A percentile compares a stretch with the other conserved stretches of the same genome.
These are phyloP conservation scores for Spilogale gracilis DNA, from an alignment of 2,113 vertebrate species.

Conservation along the genomic window DNA sequence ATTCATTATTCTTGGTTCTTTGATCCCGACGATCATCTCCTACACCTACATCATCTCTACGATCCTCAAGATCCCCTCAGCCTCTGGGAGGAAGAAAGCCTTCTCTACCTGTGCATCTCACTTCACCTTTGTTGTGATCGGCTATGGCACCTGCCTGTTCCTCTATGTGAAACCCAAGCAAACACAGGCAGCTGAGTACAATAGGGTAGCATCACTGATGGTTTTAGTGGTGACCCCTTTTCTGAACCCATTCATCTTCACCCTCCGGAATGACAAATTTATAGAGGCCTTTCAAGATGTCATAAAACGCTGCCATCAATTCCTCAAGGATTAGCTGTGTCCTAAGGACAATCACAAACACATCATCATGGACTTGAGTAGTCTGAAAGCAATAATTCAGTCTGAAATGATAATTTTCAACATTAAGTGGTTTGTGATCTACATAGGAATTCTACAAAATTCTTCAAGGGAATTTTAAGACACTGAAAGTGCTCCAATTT, in stretches of 20 bases:
- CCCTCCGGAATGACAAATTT: slow-evolving; percentile 53
- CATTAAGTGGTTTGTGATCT: neutral
- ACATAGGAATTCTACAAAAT: neutral
- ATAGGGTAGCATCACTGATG: neutral
- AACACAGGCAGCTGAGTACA: neutral
- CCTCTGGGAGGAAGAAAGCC: neutral
- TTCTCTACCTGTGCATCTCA: slow-evolving; percentile 47
- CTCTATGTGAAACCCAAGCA: slow-evolving; percentile 46
- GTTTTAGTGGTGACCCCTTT: slow-evolving; percentile 53
- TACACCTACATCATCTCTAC: slow-evolving; percentile 52
- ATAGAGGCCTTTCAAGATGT: neutral
- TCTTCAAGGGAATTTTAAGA: neutral
- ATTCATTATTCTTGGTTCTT: neutral
- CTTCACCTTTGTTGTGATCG: neutral
- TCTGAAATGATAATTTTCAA: neutral
- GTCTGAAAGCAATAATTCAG: neutral
- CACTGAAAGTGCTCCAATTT: neutral
- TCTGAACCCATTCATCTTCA: slow-evolving; percentile 67
- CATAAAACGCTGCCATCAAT: neutral
- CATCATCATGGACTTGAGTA: neutral
- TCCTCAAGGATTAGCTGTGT: neutral
- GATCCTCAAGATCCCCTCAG: slow-evolving; percentile 33
- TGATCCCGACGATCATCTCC: neutral
- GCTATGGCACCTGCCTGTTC: neutral
- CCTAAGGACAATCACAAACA: neutral